Evolutionary conservation across 2,797 vertebrate genomes (phyloP), one percentile per base, ranked within the genome.

Genomic region (Gorsachius magnificus): DNA sequence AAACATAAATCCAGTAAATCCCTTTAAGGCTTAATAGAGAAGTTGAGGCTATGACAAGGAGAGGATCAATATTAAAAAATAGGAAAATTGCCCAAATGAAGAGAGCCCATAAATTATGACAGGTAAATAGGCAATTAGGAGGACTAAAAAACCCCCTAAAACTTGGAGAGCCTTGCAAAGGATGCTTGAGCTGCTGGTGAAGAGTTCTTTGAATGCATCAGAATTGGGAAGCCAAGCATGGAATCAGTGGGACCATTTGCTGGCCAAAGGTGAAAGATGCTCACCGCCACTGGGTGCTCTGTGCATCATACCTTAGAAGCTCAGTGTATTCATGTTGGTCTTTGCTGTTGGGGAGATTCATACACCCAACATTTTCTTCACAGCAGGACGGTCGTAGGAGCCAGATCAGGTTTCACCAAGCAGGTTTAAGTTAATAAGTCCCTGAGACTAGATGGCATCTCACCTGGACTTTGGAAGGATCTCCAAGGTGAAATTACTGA

Each of bases 61-160:
- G 6, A 72, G 20, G 16, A 58, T 70, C 43, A 24, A 51, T 83
- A 43, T 29, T 60, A 0, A 38, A 80, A 94, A 94, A 77, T 2
- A 7, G 11, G 9, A n/a, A 83, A 58, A 48, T 5, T 51, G 13
- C 3, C 7, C 7, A 74, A 28, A 93, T 36, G 3, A 79, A 68
- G 31, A 56, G 2, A 56, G 6, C 8, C 28, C 5, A 16, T 89
- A 79, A 46, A 72, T 69, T 77, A 58, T 26, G 38, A 51, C 25
- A 17, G 28, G 15, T 51, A 70, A 81, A 50, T 4, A 76, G 29
- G 24, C 29, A 76, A 69, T 68, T 41, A 69, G 16, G 17, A 82
- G 9, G 41, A 54, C 35, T 53, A 2, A n/a, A 54, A 68, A 83
- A 51, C 0, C 0, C 3, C 6, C 17, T 57, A 50, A 58, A 72